Base-by-base conservation (phyloP, 2,888 invertebrate genomes). In the Amblyjoppa proteus region DNA sequence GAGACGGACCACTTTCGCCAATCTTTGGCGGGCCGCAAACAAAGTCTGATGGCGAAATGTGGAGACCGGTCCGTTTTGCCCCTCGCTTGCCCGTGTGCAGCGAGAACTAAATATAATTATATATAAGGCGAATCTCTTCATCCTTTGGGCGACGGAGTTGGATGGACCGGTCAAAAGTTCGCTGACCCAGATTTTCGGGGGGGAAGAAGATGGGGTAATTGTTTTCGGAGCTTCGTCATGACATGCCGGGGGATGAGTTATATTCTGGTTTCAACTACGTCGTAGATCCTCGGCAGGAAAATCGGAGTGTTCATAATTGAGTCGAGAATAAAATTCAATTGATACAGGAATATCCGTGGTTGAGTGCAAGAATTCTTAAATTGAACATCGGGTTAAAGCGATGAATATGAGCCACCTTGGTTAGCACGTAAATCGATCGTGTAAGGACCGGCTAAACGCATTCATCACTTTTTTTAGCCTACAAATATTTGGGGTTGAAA, bases 31-130 rank as follows among this genome's bases (percentile, higher is more conserved):
- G 11, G 41, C 11, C 11, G 41, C 41, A 41, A 9, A 1, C 38
- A 38, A 41, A 11, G 41, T 11, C 41, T 9, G 41, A 3, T 9
- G 9, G 3, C 11, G 11, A 41, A 41, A 11, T 41, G 3, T 0
- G 11, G 41, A 2, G 9, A 41, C 11, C 11, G 41, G 7, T 9
- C 11, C 41, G 41, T 41, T 41, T 11, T 41, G 41, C 41, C 41
- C 41, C 11, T 41, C 11, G 3, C 41, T 9, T 9, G 41, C 11
- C 5, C 11, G 41, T 41, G 7, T 41, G 9, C 41, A 56, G 9
- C 25, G 56, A 9, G 20, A 56, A 56, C 56, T 25, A 25, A 9
- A 56, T 58, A 58, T 58, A 41, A 41, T 73, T 58, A 73, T 73
- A 20, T 25, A 73, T 11, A 73, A 58, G 9, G 38, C 20, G 38